Evolutionary conservation across 1,140 invertebrate genomes (phyloP), one percentile per base, ranked within the genome.

Genomic region (Proales similis): DNA sequence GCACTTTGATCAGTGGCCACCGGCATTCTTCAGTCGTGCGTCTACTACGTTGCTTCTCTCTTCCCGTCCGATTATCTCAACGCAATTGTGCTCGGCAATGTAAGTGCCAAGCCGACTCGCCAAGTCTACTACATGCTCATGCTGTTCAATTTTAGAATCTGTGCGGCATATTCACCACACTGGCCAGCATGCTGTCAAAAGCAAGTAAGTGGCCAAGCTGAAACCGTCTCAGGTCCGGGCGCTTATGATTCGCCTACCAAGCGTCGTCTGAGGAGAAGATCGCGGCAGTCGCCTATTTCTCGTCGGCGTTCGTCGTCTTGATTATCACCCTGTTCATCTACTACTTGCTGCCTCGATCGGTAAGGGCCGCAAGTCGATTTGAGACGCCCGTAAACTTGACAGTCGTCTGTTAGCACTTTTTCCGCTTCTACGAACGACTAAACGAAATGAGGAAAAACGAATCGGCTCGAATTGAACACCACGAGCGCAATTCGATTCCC

Each of bases 11-110:
- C 14, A 36, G 33, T 14, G 17, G 39, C 51, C 39, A 57, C 51
- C 19, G 51, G 51, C 32, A 57, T 57, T 24, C 39, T 57, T 36
- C 39, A 42, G 20, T 57, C 51, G 7, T 57, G 26, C 1, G 51
- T 57, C 6, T 57, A 42, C 51, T 57, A 57, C 19, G 19, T 57
- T 17, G 39, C 51, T 2, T 57, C 51, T 22, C 27, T 57, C 30
- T 57, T 42, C 12, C 51, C 51, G 20, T 27, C 9, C 6, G 51
- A 57, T 19, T 57, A 57, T 39, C 39, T 57, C 9, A 57, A 57
- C 45, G 51, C 51, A 17, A 57, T 57, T 27, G 32, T 57, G 17
- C 32, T 57, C 14, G 51, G 51, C 39, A 57, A 57, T 57, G 51
- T 57, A 42, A 27, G 20, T 42, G 27, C 19, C 4, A 27, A 48